phyloP scores from a whole-genome alignment of 1,140 invertebrate species.

The Antheraea mylitta region DNA sequence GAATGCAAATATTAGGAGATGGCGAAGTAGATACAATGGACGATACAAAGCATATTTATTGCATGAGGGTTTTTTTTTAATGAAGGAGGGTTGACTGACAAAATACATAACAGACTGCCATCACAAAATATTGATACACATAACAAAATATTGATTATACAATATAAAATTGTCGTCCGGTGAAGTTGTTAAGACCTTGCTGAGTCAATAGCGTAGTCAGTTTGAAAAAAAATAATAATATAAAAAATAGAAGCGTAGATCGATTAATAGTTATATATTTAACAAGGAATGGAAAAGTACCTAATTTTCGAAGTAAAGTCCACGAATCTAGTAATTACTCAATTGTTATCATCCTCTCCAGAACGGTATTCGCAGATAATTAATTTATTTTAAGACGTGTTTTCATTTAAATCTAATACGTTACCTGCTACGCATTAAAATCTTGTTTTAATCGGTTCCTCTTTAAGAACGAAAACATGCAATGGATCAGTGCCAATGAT shows the following conservation, averaged over 20 bases:
- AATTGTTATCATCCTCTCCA: neutral
- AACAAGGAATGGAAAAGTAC: neutral
- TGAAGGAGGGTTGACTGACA: too few relatives aligned
- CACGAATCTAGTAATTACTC: neutral
- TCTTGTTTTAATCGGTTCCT: neutral
- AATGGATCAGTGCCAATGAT: slow-evolving; percentile 8
- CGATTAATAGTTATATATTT: too few relatives aligned
- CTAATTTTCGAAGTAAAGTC: neutral
- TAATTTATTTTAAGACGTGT: neutral
- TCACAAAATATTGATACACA: too few relatives aligned
- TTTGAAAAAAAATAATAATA: too few relatives aligned
- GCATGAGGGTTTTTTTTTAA: neutral
- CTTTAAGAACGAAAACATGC: slow-evolving; percentile 2
- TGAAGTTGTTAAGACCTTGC: too few relatives aligned
- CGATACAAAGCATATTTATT: neutral
- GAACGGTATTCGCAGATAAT: neutral
- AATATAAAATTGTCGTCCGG: too few relatives aligned
- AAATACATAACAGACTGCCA: too few relatives aligned
- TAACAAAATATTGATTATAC: too few relatives aligned
- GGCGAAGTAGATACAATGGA: neutral
- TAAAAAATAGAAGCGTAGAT: too few relatives aligned
- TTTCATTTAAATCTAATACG: neutral
- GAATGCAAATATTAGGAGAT: neutral
- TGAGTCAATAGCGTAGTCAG: too few relatives aligned
- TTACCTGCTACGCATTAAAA: neutral